A percentile compares a stretch with the other conserved stretches of the same genome.
Evolutionary conservation across 2,888 invertebrate species (phyloP).

Genomic region (Aleiodes testaceus): DNA sequence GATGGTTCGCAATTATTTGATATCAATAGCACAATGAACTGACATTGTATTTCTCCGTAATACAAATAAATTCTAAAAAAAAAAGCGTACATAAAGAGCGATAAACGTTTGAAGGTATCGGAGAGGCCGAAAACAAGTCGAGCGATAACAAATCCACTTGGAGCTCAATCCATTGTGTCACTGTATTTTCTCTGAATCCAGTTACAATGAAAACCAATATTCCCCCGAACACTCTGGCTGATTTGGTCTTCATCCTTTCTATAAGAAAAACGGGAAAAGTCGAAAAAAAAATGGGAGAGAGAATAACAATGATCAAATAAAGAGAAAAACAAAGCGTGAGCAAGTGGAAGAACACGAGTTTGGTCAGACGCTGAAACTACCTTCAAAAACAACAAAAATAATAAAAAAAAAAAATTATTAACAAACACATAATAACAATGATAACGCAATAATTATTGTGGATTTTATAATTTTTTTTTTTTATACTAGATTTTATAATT

Average conservation of each 20-base stretch:
- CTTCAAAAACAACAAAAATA: no score
- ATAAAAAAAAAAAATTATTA: no score
- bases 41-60: conserved; percentile 9
- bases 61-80: not conserved
- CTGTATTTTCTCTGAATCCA: not conserved
- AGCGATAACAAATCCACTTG: conserved; percentile 23
- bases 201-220: conserved; percentile 2
- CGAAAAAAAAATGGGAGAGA: no score
- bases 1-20: conserved; percentile 5
- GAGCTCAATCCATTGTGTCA: conserved; percentile 12
- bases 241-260: not conserved
- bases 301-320: not conserved
- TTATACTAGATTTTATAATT: no score
- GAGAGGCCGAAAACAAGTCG: not conserved
- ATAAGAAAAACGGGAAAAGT: no score
- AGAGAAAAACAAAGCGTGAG: not conserved
- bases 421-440: no score
- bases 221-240: not conserved
- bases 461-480: no score
- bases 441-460: no score
- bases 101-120: conserved; percentile 1
- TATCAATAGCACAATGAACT: not conserved
- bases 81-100: conserved; percentile 13
- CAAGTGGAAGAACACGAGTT: conserved; percentile 13
- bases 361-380: no score